A percentile compares a stretch with the other conserved stretches of the same genome.
phyloP scores from a whole-genome alignment of 2,888 invertebrate genomes.

The Coremacera marginata region DNA sequence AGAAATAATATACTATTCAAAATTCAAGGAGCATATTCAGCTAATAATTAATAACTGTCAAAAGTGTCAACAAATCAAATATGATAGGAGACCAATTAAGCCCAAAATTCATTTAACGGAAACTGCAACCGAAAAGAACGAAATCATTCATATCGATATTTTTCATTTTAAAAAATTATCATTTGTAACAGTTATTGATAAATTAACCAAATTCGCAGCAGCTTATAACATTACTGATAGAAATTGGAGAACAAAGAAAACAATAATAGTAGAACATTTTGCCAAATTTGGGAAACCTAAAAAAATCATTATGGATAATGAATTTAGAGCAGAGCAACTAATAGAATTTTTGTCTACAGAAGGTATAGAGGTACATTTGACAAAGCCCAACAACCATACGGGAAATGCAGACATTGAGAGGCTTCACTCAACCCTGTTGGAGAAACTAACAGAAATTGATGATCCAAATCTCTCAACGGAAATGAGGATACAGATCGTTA shows the following conservation, averaged over 20 bases:
- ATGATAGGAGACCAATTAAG: slow-evolving; percentile 43
- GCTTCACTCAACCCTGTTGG: no score
- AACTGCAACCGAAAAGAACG: slow-evolving; percentile 34
- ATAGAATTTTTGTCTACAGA: slow-evolving; percentile 26
- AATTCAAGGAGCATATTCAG: no score
- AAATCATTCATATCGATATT: slow-evolving; percentile 36
- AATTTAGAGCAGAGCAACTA: slow-evolving; percentile 38
- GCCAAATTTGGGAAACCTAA: slow-evolving; percentile 40
- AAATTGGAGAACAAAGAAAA: slow-evolving; percentile 12
- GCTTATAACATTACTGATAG: not conserved
- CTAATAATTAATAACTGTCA: no score
- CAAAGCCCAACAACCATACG: slow-evolving; percentile 38
- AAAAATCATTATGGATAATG: slow-evolving; percentile 41
- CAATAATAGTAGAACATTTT: not conserved
- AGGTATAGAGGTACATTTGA: slow-evolving; percentile 33
- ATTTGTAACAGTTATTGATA: no score
- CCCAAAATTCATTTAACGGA: slow-evolving; percentile 37
- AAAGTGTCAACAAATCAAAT: no score
- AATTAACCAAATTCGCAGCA: no score
- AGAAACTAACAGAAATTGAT: no score
- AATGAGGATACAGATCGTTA: no score
- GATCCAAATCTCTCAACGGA: no score
- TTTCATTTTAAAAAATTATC: no score
- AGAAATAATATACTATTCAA: slow-evolving; percentile 9
- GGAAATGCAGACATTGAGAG: no score